Evolutionary conservation across 2,888 invertebrate species (phyloP).

Genomic region (Plutella xylostella): DNA sequence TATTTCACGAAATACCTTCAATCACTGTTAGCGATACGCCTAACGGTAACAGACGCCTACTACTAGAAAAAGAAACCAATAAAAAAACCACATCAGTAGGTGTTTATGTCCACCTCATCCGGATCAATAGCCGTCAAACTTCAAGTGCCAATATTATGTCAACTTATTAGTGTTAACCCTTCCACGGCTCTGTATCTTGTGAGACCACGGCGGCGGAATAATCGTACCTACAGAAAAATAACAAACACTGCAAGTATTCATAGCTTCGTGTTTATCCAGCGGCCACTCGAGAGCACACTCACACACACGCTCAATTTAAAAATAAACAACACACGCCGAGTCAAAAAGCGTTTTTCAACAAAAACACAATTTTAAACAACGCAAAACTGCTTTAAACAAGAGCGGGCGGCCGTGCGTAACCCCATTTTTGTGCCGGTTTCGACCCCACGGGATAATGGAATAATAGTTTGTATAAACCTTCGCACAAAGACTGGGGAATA

Average conservation of each 20-base stretch:
- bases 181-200: slow-evolving; percentile 15
- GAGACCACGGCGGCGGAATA: slow-evolving; percentile 13
- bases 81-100: too few relatives aligned
- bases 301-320: slow-evolving; percentile 47
- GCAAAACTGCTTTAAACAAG: slow-evolving; percentile 17
- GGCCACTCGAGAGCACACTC: slow-evolving; percentile 42
- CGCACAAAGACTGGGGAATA: slow-evolving; percentile 10
- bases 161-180: slow-evolving; percentile 14
- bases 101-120: too few relatives aligned
- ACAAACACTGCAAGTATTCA: slow-evolving; percentile 25
- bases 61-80: too few relatives aligned
- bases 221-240: slow-evolving; percentile 47
- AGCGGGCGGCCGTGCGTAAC: slow-evolving; percentile 9
- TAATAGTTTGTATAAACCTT: slow-evolving; percentile 21
- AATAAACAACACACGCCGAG: slow-evolving; percentile 41
- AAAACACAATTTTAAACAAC: slow-evolving; percentile 32
- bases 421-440: slow-evolving; percentile 20
- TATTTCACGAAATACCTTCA: too few relatives aligned
- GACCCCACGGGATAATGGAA: slow-evolving; percentile 24
- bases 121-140: too few relatives aligned
- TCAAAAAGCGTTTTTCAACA: slow-evolving; percentile 43
- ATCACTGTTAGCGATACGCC: too few relatives aligned
- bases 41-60: too few relatives aligned
- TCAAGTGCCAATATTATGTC: slow-evolving; percentile 5
- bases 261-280: slow-evolving; percentile 34